Base-by-base conservation (phyloP, 2,888 invertebrate species). In the Timema cristinae region DNA sequence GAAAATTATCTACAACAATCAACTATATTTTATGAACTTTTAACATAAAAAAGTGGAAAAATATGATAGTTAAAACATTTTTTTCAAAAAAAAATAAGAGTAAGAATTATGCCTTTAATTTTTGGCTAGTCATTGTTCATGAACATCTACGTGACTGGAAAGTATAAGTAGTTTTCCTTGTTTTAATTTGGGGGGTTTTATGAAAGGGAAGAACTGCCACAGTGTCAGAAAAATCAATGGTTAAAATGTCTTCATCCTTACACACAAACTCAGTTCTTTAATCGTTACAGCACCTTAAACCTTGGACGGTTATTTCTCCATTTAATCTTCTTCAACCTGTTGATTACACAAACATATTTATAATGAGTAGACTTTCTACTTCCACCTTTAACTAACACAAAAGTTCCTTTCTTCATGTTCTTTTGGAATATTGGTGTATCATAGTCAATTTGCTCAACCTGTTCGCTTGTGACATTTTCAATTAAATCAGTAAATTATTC, bases 371-470 rank as follows among this genome's bases (percentile, higher is more conserved):
- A 6, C 6, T 56, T 56, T 56, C 56, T 56, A 56, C 56, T 6
- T 10, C 56, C 56, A 56, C 56, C 56, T 56, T 10, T 10, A 56
- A 56, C 56, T 56, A 56, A 56, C 56, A 56, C 56, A 56, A 56
- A 56, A 6, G n/a, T 56, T 10, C 56, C 7, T 56, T 56, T 56
- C 56, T 7, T 56, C 11, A 56, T 56, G n/a, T 56, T 56, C 56
- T 56, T 56, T 56, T 56, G 56, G 56, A 56, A 56, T 56, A 56
- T 56, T 56, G 56, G 56, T 56, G 56, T 56, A 11, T 56, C 56
- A 56, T 56, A 56, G 56, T 56, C 56, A 13, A 56, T 7, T 15
- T n/a, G 56, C 6, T 56, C 4, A 32, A 4, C 56, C 1, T 56
- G 56, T 56, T 56, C 56, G 4, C n/a, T 13, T 56, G 56, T 11